A percentile compares a stretch with the other conserved stretches of the same genome.
Evolutionary conservation across 2,797 vertebrate genomes (phyloP).

Genomic region (Mastacembelus armatus): DNA sequence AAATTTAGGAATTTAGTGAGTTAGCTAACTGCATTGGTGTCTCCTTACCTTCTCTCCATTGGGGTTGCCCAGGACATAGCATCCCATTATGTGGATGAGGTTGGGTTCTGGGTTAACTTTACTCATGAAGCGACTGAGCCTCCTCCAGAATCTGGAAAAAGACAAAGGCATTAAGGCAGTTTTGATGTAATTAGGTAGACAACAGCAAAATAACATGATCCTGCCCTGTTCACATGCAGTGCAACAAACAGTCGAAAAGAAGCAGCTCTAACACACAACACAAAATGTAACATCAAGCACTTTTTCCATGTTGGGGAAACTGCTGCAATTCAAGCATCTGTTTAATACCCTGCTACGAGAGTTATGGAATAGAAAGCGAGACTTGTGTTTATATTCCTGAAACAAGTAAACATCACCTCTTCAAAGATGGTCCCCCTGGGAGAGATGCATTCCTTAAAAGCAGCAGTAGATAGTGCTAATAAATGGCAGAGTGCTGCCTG

Average conservation of each 20-base stretch:
- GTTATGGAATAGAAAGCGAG: constrained; percentile 3
- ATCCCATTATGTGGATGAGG: constrained; percentile 97
- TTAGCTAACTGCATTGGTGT: constrained; percentile 3
- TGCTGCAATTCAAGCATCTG: background rate
- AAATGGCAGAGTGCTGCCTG: constrained; percentile 1
- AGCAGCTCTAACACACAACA: background rate
- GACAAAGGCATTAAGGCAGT: constrained; percentile 6
- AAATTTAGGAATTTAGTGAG: too few species aligned
- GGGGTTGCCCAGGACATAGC: constrained; percentile 97
- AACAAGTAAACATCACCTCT: constrained; percentile 19
- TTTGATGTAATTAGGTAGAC: background rate
- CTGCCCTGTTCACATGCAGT: background rate
- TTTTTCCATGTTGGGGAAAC: too few species aligned
- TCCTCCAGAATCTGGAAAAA: constrained; percentile 93
- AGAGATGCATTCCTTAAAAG: constrained; percentile 6
- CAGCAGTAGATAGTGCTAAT: background rate
- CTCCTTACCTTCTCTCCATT: constrained; percentile 95
- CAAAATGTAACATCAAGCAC: too few species aligned
- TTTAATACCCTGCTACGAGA: background rate
- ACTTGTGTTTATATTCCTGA: background rate
- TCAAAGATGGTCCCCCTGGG: background rate
- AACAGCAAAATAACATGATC: background rate
- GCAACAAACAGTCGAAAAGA: background rate
- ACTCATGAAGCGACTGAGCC: constrained; percentile 95
- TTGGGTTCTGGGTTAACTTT: constrained; percentile 97